Percentiles rank a stretch among this genome's conserved stretches.
These are phyloP conservation scores for Electrona antarctica DNA, from an alignment of 2,113 vertebrate genomes.

Conservation along the genomic window DNA sequence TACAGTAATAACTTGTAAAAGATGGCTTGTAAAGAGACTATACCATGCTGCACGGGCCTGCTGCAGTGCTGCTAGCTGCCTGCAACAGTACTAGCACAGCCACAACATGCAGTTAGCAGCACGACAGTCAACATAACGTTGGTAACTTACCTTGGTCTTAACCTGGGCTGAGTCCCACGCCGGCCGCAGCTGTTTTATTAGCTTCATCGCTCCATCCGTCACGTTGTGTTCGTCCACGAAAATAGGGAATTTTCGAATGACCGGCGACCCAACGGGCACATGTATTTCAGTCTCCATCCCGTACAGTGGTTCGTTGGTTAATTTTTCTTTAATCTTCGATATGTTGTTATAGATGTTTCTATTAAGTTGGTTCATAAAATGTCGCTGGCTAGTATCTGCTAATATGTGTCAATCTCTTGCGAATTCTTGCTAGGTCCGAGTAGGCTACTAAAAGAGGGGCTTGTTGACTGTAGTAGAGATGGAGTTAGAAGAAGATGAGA, in stretches of 20 bases:
- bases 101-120: conserved; percentile 48
- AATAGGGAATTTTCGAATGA: conserved; percentile 83
- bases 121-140: conserved; percentile 38
- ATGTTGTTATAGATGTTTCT: conserved; percentile 29
- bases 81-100: conserved; percentile 36
- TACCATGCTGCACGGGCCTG: neutral
- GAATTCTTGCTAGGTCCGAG: neutral
- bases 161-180: conserved; percentile 83
- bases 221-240: conserved; percentile 89
- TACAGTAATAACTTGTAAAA: neutral
- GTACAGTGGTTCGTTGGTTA: conserved; percentile 20
- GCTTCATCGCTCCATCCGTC: conserved; percentile 85
- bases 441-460: neutral
- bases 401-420: neutral
- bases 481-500: conserved; percentile 7
- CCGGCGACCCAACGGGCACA: conserved; percentile 78
- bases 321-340: conserved; percentile 37
- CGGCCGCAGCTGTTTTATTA: conserved; percentile 89
- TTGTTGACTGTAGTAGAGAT: neutral
- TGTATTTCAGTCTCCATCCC: conserved; percentile 82
- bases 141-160: conserved; percentile 86
- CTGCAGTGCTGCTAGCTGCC: neutral
- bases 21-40: neutral
- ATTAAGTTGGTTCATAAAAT: conserved; percentile 9
- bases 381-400: neutral